Percentiles rank a stretch among this genome's conserved stretches.
These are phyloP conservation scores for Drosophila biarmipes DNA, from an alignment of 1,140 invertebrate genomes.

Conservation along the genomic window DNA sequence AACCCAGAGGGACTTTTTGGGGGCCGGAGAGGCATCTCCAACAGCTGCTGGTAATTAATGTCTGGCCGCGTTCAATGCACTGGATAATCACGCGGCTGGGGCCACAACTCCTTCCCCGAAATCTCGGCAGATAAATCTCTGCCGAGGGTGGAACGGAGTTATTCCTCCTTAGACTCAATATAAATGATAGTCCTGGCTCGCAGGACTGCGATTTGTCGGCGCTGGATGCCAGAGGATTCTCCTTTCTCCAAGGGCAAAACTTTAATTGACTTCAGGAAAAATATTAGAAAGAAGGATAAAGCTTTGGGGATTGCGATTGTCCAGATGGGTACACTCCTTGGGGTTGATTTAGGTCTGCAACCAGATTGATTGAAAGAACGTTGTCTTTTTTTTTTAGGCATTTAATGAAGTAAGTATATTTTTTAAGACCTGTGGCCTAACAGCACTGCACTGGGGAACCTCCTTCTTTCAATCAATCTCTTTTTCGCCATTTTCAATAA, in stretches of 20 bases:
- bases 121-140: slow-evolving; percentile 79
- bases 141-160: slow-evolving; percentile 60
- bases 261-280: slow-evolving; percentile 45
- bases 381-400: too few species aligned
- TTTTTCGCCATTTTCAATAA: neutral
- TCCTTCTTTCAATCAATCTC: too few species aligned
- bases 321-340: slow-evolving; percentile 18
- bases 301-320: slow-evolving; percentile 16
- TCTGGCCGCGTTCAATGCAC: slow-evolving; percentile 77
- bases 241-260: neutral
- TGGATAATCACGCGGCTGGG: slow-evolving; percentile 72
- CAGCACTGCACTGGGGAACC: too few species aligned
- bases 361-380: neutral
- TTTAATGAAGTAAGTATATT: too few species aligned
- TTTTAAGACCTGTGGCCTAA: too few species aligned
- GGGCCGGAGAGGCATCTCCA: slow-evolving; percentile 19
- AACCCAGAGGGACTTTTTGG: slow-evolving; percentile 5
- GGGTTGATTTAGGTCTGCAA: neutral
- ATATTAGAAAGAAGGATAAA: slow-evolving; percentile 26
- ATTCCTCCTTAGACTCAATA: slow-evolving; percentile 48
- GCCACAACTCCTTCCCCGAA: slow-evolving; percentile 72
- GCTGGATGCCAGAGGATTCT: slow-evolving; percentile 10
- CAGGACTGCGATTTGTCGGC: slow-evolving; percentile 66
- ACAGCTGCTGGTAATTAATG: slow-evolving; percentile 80
- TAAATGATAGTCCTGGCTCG: slow-evolving; percentile 63